Conservation (phyloP, 2,888 invertebrate species). For the Crocallis elinguaria region DNA sequence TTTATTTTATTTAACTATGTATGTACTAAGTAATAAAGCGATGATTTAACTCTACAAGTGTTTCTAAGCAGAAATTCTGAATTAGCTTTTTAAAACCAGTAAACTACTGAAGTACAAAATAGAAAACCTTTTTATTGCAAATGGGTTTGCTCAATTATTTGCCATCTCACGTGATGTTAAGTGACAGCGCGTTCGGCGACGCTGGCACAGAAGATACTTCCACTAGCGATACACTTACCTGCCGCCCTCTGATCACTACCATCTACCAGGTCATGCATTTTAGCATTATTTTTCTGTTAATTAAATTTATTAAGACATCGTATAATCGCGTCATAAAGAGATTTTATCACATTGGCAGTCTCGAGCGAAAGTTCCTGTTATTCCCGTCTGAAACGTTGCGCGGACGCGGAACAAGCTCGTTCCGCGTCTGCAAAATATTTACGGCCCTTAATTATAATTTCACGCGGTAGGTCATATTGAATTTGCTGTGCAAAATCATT, state of each 20-base stretch:
- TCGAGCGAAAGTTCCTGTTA: slow-evolving; percentile 49
- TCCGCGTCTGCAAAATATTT: slow-evolving; percentile 60
- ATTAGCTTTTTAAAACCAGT: not conserved
- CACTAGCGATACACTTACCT: no score
- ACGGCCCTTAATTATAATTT: slow-evolving; percentile 65
- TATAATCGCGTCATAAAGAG: slow-evolving; percentile 7
- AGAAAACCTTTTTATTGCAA: no score
- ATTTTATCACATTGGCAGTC: slow-evolving; percentile 29
- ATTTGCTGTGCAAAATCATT: slow-evolving; percentile 47
- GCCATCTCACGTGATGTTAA: no score
- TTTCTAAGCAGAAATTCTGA: not conserved
- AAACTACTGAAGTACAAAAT: not conserved
- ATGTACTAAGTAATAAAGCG: slow-evolving; percentile 2
- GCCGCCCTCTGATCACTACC: no score
- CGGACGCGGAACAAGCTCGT: slow-evolving; percentile 48
- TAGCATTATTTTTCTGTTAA: no score
- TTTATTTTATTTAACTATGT: not conserved
- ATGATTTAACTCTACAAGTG: not conserved
- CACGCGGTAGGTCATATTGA: slow-evolving; percentile 51
- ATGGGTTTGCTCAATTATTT: no score
- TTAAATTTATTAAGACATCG: no score
- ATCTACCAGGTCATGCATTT: no score
- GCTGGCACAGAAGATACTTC: no score
- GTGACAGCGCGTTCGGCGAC: no score
- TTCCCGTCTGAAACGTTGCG: slow-evolving; percentile 39